Percentiles rank a stretch among this genome's conserved stretches.
These are phyloP conservation scores for Trichonephila inaurata DNA, from an alignment of 1,140 invertebrate genomes.

Conservation along the genomic window DNA sequence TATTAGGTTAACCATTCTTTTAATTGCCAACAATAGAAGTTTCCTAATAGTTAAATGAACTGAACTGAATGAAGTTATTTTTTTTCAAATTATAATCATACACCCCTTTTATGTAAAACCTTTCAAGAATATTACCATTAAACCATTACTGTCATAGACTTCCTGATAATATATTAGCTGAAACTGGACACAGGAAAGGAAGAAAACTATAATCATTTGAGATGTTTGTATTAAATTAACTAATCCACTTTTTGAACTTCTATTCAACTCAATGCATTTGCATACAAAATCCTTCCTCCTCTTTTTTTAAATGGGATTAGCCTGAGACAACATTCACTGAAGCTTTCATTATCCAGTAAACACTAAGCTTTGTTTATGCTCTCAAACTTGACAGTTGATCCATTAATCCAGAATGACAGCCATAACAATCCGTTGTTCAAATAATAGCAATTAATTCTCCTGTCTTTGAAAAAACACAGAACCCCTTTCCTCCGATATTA, in stretches of 20 bases:
- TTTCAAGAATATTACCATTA: too few species aligned
- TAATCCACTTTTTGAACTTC: background rate
- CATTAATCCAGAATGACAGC: background rate
- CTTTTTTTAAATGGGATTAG: too few species aligned
- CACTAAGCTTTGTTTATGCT: background rate
- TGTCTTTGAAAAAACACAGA: background rate
- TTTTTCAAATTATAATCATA: too few species aligned
- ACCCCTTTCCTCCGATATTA: background rate
- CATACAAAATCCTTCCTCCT: background rate
- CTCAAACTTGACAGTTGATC: background rate
- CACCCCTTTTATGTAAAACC: too few species aligned
- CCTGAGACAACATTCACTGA: background rate
- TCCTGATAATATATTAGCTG: too few species aligned
- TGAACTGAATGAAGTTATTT: too few species aligned
- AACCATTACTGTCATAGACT: too few species aligned
- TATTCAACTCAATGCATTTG: background rate
- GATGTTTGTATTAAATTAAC: background rate
- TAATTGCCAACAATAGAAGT: too few species aligned
- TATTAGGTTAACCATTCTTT: too few species aligned
- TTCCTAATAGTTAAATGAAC: too few species aligned
- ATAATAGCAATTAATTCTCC: background rate
- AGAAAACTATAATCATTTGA: too few species aligned
- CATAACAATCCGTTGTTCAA: background rate
- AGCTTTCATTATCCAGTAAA: background rate
- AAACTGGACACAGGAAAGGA: too few species aligned